These are phyloP conservation scores for Cheilosia pagana DNA, from an alignment of 2,888 invertebrate species.

Conservation along the genomic window DNA sequence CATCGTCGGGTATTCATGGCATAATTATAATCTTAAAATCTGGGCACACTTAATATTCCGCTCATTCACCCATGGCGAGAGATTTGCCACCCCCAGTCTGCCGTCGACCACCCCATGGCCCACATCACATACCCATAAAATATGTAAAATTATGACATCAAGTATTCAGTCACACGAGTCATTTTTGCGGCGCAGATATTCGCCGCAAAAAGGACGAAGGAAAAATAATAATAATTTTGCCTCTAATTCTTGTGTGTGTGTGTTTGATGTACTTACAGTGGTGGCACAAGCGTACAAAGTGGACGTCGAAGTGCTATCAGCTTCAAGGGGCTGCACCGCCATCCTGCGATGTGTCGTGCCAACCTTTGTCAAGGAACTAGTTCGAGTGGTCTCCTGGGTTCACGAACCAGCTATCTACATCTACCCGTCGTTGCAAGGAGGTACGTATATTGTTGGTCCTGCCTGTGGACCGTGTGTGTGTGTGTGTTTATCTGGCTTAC, in stretches of 20 bases:
- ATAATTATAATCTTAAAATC: slow-evolving; percentile 75
- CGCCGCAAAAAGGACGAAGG: slow-evolving; percentile 56
- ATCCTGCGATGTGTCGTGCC: slow-evolving; percentile 89
- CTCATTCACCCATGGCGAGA: slow-evolving; percentile 64
- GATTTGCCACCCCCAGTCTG: slow-evolving; percentile 47
- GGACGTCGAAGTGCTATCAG: slow-evolving; percentile 88
- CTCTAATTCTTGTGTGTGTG: slow-evolving; percentile 46
- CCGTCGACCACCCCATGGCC: not conserved
- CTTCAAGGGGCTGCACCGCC: slow-evolving; percentile 89
- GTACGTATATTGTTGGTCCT: slow-evolving; percentile 83
- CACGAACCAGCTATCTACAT: slow-evolving; percentile 90
- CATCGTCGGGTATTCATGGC: slow-evolving; percentile 73
- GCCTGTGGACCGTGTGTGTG: slow-evolving; percentile 14
- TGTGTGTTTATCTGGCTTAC: slow-evolving; percentile 6
- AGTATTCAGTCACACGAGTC: slow-evolving; percentile 71
- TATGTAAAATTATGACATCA: slow-evolving; percentile 73
- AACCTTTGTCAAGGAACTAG: slow-evolving; percentile 89
- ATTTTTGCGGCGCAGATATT: slow-evolving; percentile 46
- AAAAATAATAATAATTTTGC: slow-evolving; percentile 39
- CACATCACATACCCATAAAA: slow-evolving; percentile 58
- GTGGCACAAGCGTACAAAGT: slow-evolving; percentile 90
- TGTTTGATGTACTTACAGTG: slow-evolving; percentile 84
- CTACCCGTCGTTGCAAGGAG: slow-evolving; percentile 90
- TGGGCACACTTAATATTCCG: slow-evolving; percentile 74
- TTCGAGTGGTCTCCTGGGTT: slow-evolving; percentile 90